Base-by-base conservation (phyloP, 2,888 invertebrate species). In the Campopleginae sp. region DNA sequence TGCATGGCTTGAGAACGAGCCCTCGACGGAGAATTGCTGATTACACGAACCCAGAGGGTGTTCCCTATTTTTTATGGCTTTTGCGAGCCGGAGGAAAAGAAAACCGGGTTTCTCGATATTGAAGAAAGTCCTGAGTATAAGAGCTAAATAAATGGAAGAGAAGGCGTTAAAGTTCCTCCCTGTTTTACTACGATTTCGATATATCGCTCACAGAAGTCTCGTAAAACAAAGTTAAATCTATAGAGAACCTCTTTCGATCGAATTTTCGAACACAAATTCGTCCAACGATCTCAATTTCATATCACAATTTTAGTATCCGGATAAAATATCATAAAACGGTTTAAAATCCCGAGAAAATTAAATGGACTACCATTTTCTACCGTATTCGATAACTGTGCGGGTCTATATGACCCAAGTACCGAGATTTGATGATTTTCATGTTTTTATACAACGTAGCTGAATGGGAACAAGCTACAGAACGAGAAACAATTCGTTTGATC, bases 21-120 rank as follows among this genome's bases (percentile, higher is more conserved):
- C 81, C 81, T 81, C 84, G 84, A 79, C 70, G 80, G 85, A 71
- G 86, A 88, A 88, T 88, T 86, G 87, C 88, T 88, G 88, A 88
- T 88, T 88, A 88, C 86, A 85, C 74, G 78, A 63, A 71, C 17
- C 51, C 86, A 61, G 77, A 74, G 85, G 65, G 82, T 68, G 33
- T 80, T 51, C 72, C 54, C 31, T 23, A 71, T 79, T 76, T 85
- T 87, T 87, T 87, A 87, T 79, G 82, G 70, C 84, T 86, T 80
- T 84, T 72, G 70, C 68, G 63, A 78, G 12, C 17, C 31, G 46
- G n/a, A 23, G 74, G 63, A 63, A 71, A 78, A 51, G 63, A 78
- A 79, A 79, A 51, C 48, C 51, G 54, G 46, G 54, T 70, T 17
- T 72, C 33, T 51, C 42, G 63, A 42, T 65, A 80, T 72, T 80